Evolutionary conservation across 2,113 vertebrate genomes (phyloP), one percentile per base, ranked within the genome.

Genomic region (Proterorhinus semilunaris): DNA sequence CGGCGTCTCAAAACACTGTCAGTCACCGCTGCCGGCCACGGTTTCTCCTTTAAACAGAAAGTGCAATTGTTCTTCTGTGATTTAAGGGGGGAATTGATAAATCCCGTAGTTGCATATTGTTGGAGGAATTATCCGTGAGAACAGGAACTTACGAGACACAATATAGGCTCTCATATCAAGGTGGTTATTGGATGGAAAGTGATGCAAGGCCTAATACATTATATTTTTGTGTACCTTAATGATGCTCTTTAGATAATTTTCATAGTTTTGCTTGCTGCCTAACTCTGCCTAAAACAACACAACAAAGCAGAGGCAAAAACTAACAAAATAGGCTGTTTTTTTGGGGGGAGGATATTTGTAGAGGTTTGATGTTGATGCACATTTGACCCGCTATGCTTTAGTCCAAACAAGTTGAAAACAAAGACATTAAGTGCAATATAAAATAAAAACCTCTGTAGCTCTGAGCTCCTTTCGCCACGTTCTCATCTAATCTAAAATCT

Each of bases 1-100:
- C 72, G 79, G 86, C 44, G 83, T 87, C 89, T 89, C 86, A 77
- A 84, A 88, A 87, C 85, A 75, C 84, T 85, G 78, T 72, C 85
- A 82, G 66, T 81, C 84, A 80, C 70, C 68, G 64, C 71, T 44
- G 47, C 58, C 75, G 27, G 27, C 70, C 57, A 62, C 68, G 17
- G 57, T n/a, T 45, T 36, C 59, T 71, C 63, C 72, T 51, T 50
- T 44, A 44, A 58, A 58, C 21, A 36, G 55, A 58, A 58, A 57
- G 17, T 36, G 54, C 17, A 11, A 58, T 58, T 42, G 21, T 13
- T 58, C 46, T 42, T 58, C 12, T 58, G 10, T 21, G 53, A 55
- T 55, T 36, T 58, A 42, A 42, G 55, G 42, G 7, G 55, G 13
- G 13, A 58, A 58, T 42, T 58, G 27, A 6, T 42, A 7, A 57